A percentile compares a stretch with the other conserved stretches of the same genome.
phyloP scores from a whole-genome alignment of 30 jellyfish, hydroid and myxozoan genomes.

The Catostylus mosaicus region DNA sequence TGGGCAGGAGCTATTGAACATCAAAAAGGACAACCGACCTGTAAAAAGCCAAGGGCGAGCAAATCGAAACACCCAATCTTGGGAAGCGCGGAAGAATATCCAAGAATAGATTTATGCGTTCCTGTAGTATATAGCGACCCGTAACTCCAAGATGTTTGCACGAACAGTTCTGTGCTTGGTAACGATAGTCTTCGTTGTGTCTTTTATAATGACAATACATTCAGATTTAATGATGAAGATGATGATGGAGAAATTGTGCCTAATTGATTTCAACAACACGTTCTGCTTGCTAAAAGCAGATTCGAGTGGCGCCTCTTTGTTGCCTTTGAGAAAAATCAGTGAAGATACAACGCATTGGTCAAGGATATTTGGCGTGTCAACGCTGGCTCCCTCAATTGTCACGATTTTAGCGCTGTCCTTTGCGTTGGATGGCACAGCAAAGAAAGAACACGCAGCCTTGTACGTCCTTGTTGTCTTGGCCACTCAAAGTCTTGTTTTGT shows the following conservation, averaged over 20 bases:
- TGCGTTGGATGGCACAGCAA: slow-evolving; percentile 2
- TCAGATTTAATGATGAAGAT: slow-evolving; percentile 1
- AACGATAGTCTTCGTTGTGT: neutral
- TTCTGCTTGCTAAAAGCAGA: neutral
- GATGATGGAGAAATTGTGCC: slow-evolving; percentile 29
- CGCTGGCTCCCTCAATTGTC: slow-evolving; percentile 8
- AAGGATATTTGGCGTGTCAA: neutral
- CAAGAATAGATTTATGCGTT: no score
- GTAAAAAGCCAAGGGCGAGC: no score
- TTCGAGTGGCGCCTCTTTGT: neutral
- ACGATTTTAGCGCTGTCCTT: slow-evolving; percentile 9
- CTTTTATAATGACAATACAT: slow-evolving; percentile 10
- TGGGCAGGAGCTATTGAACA: no score
- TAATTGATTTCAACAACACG: slow-evolving; percentile 2
- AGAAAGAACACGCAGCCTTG: slow-evolving; percentile 34
- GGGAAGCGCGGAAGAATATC: no score
- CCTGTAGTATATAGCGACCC: no score
- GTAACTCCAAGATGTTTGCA: no score
- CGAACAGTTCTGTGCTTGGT: neutral
- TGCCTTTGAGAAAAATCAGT: neutral
- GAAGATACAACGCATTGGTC: slow-evolving; percentile 8
- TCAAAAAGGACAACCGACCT: no score
- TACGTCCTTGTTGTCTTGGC: slow-evolving; percentile 24
- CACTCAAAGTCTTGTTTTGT: slow-evolving; percentile 42
- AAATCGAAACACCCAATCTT: no score